These are phyloP conservation scores for Pygoscelis adeliae DNA, from an alignment of 2,113 vertebrate genomes.

Conservation along the genomic window DNA sequence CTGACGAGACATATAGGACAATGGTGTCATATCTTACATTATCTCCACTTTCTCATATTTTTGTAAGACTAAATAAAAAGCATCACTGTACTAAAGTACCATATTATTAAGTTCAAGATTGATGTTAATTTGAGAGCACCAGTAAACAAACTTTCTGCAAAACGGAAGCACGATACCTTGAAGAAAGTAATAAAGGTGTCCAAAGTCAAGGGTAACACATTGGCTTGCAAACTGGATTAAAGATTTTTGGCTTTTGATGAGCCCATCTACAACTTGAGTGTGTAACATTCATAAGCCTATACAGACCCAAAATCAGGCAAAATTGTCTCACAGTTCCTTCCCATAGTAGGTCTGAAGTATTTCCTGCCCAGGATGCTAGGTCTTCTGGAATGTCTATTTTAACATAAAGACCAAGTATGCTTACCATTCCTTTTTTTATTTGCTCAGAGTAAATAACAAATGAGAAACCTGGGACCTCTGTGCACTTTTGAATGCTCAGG, in stretches of 20 bases:
- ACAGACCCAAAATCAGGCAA: not conserved
- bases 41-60: not conserved
- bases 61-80: not conserved
- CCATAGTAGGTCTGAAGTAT: not conserved
- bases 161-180: not conserved
- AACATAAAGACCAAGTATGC: not conserved
- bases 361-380: not conserved
- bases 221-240: not conserved
- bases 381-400: not conserved
- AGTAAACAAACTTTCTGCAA: not conserved
- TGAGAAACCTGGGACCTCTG: not conserved
- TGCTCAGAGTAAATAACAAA: not conserved
- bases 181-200: not conserved
- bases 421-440: not conserved
- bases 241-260: not conserved
- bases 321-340: not conserved
- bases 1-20: not conserved
- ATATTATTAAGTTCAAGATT: not conserved
- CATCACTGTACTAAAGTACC: not conserved
- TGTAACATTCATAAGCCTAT: not conserved
- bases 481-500: not conserved
- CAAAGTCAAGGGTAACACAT: not conserved
- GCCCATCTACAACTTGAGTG: not conserved
- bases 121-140: not conserved
- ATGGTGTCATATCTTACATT: not conserved